phyloP scores from a whole-genome alignment of 2,888 invertebrate species.

The Mythimna vitellina region DNA sequence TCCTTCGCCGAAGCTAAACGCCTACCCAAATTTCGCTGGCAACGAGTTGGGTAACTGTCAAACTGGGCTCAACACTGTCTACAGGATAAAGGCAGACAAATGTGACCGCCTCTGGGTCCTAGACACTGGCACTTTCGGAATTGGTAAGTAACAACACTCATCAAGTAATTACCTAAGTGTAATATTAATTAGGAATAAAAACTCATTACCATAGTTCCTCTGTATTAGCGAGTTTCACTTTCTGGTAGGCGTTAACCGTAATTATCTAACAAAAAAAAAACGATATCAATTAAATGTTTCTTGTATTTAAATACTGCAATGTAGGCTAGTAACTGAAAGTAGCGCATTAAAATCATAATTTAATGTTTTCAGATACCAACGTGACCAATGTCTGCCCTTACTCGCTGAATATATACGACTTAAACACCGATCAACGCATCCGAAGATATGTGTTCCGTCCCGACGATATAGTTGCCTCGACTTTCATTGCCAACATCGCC shows the following conservation, averaged over 20 bases:
- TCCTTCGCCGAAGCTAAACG: conserved; percentile 94
- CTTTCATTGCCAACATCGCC: conserved; percentile 97
- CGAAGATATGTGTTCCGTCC: conserved; percentile 92
- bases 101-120: conserved; percentile 96
- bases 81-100: conserved; percentile 94
- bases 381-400: conserved; percentile 94
- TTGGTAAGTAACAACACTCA: conserved; percentile 85
- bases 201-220: conserved; percentile 5
- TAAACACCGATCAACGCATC: conserved; percentile 93
- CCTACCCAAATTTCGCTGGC: conserved; percentile 94
- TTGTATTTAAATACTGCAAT: conserved; percentile 10
- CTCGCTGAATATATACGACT: conserved; percentile 94
- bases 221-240: conserved; percentile 27
- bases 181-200: neutral
- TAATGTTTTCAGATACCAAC: conserved; percentile 81
- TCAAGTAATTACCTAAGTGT: neutral
- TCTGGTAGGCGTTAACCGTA: conserved; percentile 31
- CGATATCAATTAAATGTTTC: conserved; percentile 12
- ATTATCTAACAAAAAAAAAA: conserved; percentile 24
- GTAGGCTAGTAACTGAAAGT: conserved; percentile 7
- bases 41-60: conserved; percentile 95
- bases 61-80: conserved; percentile 94
- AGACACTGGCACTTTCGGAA: conserved; percentile 96
- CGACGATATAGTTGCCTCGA: conserved; percentile 94
- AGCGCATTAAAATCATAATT: neutral